A percentile compares a stretch with the other conserved stretches of the same genome.
Conservation (phyloP, 2,113 vertebrate genomes). For the Ellobius talpinus region DNA sequence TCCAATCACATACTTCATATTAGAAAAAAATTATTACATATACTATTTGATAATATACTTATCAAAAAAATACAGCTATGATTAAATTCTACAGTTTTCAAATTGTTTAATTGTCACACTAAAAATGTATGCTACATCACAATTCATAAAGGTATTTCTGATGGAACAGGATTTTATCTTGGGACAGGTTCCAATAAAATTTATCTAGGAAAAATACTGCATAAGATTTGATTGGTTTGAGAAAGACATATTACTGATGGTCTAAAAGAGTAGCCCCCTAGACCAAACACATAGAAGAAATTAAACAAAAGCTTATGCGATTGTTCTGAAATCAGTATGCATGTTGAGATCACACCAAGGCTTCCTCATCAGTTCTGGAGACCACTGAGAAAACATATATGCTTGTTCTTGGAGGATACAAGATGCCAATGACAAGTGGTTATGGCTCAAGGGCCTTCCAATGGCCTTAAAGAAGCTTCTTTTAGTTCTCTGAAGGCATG, state of each 20-base stretch:
- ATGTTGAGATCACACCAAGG: background rate
- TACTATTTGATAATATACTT: background rate
- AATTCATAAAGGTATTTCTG: background rate
- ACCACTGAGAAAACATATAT: background rate
- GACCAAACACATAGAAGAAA: background rate
- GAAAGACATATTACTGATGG: background rate
- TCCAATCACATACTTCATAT: background rate
- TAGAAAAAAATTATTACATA: background rate
- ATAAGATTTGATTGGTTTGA: background rate
- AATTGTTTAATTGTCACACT: background rate
- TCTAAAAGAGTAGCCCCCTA: background rate
- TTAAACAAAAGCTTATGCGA: background rate
- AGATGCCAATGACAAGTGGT: background rate
- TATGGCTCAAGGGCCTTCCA: background rate
- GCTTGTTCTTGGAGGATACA: background rate
- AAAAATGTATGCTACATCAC: background rate
- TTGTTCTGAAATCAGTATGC: background rate
- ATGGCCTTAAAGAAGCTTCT: background rate
- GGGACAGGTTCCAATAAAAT: background rate
- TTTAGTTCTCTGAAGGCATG: background rate
- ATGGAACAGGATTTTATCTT: background rate
- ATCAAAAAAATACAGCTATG: background rate
- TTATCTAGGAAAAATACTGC: background rate
- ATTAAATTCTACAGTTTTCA: constrained; percentile 11
- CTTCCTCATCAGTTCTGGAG: background rate